Evolutionary conservation across 2,888 invertebrate species (phyloP).

Genomic region (Ametastegia equiseti): DNA sequence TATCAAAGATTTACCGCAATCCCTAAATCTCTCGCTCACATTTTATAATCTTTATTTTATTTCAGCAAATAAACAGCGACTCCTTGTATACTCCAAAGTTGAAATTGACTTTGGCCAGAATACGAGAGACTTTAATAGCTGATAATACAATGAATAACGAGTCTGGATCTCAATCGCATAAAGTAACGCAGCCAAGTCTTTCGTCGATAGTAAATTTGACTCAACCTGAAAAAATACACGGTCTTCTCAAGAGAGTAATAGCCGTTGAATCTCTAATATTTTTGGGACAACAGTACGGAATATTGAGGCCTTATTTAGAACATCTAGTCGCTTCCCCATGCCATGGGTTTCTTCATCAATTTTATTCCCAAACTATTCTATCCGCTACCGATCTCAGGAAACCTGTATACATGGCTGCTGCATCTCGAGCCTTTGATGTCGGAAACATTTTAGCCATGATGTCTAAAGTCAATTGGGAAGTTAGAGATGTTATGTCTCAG

Average conservation of each 20-base stretch:
- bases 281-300: slow-evolving; percentile 91
- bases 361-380: slow-evolving; percentile 85
- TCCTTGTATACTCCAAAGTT: slow-evolving; percentile 83
- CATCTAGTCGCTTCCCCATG: slow-evolving; percentile 84
- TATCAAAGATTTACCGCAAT: no score
- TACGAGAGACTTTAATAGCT: slow-evolving; percentile 84
- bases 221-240: slow-evolving; percentile 86
- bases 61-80: slow-evolving; percentile 77
- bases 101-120: slow-evolving; percentile 86
- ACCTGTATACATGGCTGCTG: slow-evolving; percentile 93
- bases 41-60: slow-evolving; percentile 33
- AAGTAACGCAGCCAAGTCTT: slow-evolving; percentile 78
- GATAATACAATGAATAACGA: slow-evolving; percentile 67
- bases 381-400: slow-evolving; percentile 86
- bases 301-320: slow-evolving; percentile 90
- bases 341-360: slow-evolving; percentile 84
- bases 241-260: slow-evolving; percentile 91
- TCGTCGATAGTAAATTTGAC: slow-evolving; percentile 83
- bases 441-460: slow-evolving; percentile 88
- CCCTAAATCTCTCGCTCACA: neutral
- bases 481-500: slow-evolving; percentile 96
- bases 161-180: slow-evolving; percentile 72
- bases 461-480: slow-evolving; percentile 96
- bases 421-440: slow-evolving; percentile 88
- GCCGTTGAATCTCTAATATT: slow-evolving; percentile 96